Evolutionary conservation across 2,888 invertebrate species (phyloP), one percentile per base, ranked within the genome.

Genomic region (Spisula subtruncata): DNA sequence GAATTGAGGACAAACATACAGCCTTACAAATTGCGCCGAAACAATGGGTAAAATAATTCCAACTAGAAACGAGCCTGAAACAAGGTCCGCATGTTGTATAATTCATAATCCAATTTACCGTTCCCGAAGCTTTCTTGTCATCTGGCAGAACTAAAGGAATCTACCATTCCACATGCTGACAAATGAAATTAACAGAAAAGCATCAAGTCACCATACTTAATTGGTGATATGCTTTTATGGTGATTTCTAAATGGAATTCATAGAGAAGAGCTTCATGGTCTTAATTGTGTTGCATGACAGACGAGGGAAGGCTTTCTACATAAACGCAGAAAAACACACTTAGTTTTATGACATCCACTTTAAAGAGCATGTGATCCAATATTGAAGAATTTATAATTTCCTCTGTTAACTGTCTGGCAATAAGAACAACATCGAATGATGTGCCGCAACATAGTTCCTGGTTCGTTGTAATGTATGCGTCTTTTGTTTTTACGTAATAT

Each of bases 231-330:
- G 92, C 92, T 92, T 92, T 92, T 92, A 92, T 92, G 92, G 89
- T 92, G 92, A 92, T 92, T 92, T 92, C 92, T 92, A 90, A 92
- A 92, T 92, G 92, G 92, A 89, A 92, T 92, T 92, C 92, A 92
- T 90, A 92, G 90, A 87, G 89, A 88, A 79, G 83, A 60, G 87
- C 83, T 81, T 66, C 83, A 87, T 89, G 85, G 88, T 89, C 90
- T 90, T 92, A 92, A 92, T 92, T 90, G 90, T 79, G 54, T 90
- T 90, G 92, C 79, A 92, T 90, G 92, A 90, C 81, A 85, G 90
- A 81, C 90, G 54, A 75, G 92, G 91, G 92, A 88, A 75, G 48
- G 84, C 35, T 75, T 84, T 66, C 84, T 20, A 83, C 75, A 48
- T 75, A 84, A 84, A 84, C 75, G 41, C 66, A 83, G 83, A 86